Evolutionary conservation across 2,888 invertebrate species (phyloP).

Genomic region (Myathropa florea): DNA sequence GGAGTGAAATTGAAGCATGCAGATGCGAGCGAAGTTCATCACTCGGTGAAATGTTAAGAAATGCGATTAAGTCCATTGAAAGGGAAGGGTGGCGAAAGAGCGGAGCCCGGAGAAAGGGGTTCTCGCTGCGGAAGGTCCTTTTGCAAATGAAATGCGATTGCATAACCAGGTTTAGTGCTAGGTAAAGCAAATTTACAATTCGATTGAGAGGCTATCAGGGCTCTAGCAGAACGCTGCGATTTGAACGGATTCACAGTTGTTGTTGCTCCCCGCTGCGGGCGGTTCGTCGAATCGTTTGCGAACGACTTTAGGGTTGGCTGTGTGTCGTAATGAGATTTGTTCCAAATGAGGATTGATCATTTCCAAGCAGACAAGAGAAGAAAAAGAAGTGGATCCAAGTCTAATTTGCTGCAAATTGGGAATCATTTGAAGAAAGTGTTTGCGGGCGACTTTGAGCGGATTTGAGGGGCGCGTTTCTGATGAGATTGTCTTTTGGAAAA

Average conservation of each 20-base stretch:
- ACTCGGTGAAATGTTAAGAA: conserved; percentile 50
- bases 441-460: background rate
- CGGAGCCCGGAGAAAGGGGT: background rate
- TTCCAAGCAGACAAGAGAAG: background rate
- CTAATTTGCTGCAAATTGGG: conserved; percentile 4
- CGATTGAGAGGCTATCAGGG: background rate
- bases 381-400: background rate
- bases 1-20: background rate
- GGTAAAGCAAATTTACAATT: conserved; percentile 29
- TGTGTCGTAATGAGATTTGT: conserved; percentile 21
- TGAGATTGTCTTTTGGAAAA: too few relatives aligned
- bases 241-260: background rate
- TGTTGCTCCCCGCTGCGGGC: too few relatives aligned
- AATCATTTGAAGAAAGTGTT: background rate
- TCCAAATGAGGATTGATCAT: conserved; percentile 24
- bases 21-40: conserved; percentile 43
- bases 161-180: conserved; percentile 27
- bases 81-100: background rate
- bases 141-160: conserved; percentile 26
- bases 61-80: conserved; percentile 44
- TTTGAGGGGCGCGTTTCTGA: background rate
- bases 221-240: background rate
- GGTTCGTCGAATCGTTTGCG: background rate
- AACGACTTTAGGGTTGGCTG: background rate
- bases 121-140: background rate